A percentile compares a stretch with the other conserved stretches of the same genome.
These are phyloP conservation scores for Triops longicaudatus DNA, from an alignment of 1,140 invertebrate species.

Conservation along the genomic window DNA sequence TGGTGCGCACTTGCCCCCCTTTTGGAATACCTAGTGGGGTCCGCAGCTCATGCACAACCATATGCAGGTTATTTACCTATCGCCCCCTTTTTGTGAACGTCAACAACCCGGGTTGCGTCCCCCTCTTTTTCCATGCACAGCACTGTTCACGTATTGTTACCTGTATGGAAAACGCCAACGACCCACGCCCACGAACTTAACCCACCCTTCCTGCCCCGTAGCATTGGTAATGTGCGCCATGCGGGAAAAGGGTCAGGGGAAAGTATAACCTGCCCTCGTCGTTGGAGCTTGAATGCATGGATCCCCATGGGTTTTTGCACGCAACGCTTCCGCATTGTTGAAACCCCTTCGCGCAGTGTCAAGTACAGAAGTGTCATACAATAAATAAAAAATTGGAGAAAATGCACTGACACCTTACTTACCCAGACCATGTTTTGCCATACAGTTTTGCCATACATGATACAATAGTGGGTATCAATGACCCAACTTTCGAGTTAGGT, in stretches of 20 bases:
- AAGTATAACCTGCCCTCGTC: neutral
- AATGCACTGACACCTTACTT: too few species aligned
- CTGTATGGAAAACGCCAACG: slow-evolving; percentile 13
- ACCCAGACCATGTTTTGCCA: too few species aligned
- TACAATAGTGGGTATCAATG: too few species aligned
- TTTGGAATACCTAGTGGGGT: neutral
- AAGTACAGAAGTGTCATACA: too few species aligned
- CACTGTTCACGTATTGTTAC: neutral
- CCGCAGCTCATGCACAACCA: neutral
- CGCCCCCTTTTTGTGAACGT: neutral
- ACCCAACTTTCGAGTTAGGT: too few species aligned
- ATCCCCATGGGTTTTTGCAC: neutral
- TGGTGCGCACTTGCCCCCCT: neutral
- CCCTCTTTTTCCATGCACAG: neutral
- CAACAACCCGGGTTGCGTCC: slow-evolving; percentile 4
- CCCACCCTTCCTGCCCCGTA: neutral
- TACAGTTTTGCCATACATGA: too few species aligned
- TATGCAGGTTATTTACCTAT: slow-evolving; percentile 12
- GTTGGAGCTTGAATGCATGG: neutral
- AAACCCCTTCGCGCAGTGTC: neutral
- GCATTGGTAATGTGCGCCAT: neutral
- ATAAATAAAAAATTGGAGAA: too few species aligned
- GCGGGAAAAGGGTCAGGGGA: neutral
- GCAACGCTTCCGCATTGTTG: neutral
- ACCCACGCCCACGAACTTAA: neutral